Conservation (phyloP, 2,113 vertebrate genomes). For the Procavia capensis region DNA sequence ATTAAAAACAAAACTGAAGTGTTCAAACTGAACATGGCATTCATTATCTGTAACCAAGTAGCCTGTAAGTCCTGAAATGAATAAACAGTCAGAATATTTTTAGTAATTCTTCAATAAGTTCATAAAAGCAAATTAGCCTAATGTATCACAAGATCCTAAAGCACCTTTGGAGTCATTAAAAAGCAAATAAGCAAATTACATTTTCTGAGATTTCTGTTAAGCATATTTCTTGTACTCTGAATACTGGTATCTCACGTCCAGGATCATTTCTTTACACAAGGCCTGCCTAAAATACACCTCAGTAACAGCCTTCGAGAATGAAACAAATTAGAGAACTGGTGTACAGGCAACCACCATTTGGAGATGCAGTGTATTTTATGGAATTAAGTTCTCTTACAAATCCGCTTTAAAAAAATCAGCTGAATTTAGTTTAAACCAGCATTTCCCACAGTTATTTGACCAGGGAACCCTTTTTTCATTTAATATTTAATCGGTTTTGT, state of each 20-base stretch:
- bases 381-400: slow-evolving; percentile 45
- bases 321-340: not conserved
- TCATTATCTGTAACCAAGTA: slow-evolving; percentile 56
- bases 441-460: not conserved
- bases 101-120: slow-evolving; percentile 44
- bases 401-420: not conserved
- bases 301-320: not conserved
- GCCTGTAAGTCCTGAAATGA: slow-evolving; percentile 56
- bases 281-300: not conserved
- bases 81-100: slow-evolving; percentile 58
- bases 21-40: slow-evolving; percentile 61
- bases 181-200: slow-evolving; percentile 41
- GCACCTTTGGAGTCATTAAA: slow-evolving; percentile 60
- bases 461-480: not conserved
- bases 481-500: not conserved
- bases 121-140: not conserved
- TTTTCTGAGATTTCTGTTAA: slow-evolving; percentile 1
- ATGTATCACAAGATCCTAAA: not conserved
- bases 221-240: slow-evolving; percentile 44
- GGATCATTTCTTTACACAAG: not conserved
- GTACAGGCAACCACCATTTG: not conserved
- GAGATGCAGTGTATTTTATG: not conserved
- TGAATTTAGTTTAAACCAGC: not conserved
- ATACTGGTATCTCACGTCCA: not conserved
- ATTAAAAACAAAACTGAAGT: slow-evolving; percentile 74